Base-by-base conservation (phyloP, 2,888 invertebrate species). In the Zonitis immaculata region DNA sequence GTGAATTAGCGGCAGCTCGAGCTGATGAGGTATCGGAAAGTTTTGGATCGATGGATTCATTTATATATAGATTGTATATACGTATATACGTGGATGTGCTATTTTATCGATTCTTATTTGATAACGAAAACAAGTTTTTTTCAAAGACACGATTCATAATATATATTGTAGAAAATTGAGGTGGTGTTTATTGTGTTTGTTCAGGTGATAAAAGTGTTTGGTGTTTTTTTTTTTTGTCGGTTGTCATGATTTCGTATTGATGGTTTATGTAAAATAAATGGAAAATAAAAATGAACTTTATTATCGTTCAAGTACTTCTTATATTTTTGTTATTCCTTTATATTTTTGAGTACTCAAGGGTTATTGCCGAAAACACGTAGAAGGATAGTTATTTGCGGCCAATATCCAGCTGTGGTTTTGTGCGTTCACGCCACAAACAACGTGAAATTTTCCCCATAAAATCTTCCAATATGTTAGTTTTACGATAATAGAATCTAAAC, bases 401-500 rank as follows among this genome's bases (percentile, higher is more conserved):
- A 39, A 11, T 45, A 52, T 32, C 49, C 11, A 42, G 42, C 45
- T 30, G 18, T 30, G 22, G 26, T 12, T n/a, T n/a, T 3, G 9
- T 27, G 28, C 16, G 28, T 45, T 27, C 28, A 28, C 9, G 18
- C 28, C 27, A 12, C 45, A 50, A 50, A 49, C 47, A 54, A 54
- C 46, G 42, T 54, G 42, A 57, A 54, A 55, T 55, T 58, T 51
- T 52, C 55, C n/a, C n/a, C 51, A 52, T 58, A 58, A 58, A 58
- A 47, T 43, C 46, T 58, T 56, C 48, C 42, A 49, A 18, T 42
- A 51, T 54, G 54, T 57, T 53, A 58, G 56, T 59, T 61, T 60
- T 56, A 63, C 49, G 56, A 61, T 61, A 60, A 57, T 60, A 60
- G 60, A 63, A 54, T 50, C 53, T 59, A 56, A 58, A 58, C 43